A percentile compares a stretch with the other conserved stretches of the same genome.
phyloP scores from a whole-genome alignment of 2,113 vertebrate species.

The Bucco capensis region DNA sequence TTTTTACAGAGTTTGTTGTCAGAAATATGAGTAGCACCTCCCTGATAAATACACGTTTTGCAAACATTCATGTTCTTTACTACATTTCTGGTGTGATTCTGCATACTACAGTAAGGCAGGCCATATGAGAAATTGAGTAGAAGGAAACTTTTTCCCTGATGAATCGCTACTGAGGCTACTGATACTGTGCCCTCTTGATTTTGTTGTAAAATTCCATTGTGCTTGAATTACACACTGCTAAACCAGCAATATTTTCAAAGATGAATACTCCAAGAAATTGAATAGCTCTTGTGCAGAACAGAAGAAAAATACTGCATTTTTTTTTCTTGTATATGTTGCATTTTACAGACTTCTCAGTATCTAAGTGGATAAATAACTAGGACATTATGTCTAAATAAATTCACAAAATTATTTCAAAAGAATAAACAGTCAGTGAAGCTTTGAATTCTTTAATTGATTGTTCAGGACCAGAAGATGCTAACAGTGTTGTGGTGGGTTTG shows the following conservation, averaged over 20 bases:
- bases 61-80: background rate
- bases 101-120: background rate
- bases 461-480: background rate
- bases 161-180: background rate
- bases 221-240: background rate
- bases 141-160: background rate
- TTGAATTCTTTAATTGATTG: background rate
- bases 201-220: background rate
- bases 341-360: background rate
- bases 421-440: background rate
- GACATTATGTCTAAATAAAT: background rate
- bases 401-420: background rate
- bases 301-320: background rate
- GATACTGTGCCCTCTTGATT: background rate
- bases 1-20: background rate
- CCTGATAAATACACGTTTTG: background rate
- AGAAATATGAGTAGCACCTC: background rate
- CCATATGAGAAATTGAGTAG: background rate
- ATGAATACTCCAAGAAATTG: background rate
- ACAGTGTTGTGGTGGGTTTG: background rate
- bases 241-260: background rate
- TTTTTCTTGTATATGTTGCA: accelerated
- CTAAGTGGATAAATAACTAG: background rate
- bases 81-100: background rate
- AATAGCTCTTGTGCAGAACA: background rate